Conservation (phyloP, 1,140 invertebrate genomes). For the Lasioglossum baleicum region DNA sequence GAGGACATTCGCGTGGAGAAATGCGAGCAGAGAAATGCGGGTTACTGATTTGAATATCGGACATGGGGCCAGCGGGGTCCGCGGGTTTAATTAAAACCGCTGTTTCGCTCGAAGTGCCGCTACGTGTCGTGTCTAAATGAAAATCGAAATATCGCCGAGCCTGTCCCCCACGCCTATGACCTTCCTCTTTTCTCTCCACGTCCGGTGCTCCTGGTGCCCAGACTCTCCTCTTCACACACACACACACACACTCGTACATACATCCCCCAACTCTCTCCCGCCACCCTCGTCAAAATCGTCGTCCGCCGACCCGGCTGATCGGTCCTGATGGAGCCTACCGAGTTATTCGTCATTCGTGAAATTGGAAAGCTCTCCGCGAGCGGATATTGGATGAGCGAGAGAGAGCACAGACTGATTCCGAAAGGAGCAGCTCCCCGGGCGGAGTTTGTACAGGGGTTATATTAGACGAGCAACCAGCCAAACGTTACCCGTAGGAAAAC, state of each 20-base stretch:
- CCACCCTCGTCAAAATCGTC: constrained; percentile 30
- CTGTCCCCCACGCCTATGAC: not conserved
- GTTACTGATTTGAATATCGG: constrained; percentile 58
- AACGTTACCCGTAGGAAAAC: not conserved
- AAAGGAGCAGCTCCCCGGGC: constrained; percentile 18
- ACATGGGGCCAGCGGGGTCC: constrained; percentile 55
- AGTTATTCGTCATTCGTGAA: constrained; percentile 52
- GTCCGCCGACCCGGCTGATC: constrained; percentile 12
- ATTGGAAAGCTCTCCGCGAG: constrained; percentile 46
- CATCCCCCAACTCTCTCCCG: too few relatives aligned
- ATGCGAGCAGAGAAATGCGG: constrained; percentile 24
- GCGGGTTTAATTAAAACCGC: constrained; percentile 76
- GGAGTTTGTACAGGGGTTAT: not conserved
- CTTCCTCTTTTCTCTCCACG: not conserved
- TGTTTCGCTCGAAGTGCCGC: constrained; percentile 60
- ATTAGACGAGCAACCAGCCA: constrained; percentile 12
- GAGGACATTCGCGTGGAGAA: not conserved
- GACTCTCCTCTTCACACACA: too few relatives aligned
- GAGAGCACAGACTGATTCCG: constrained; percentile 17
- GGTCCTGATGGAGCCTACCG: constrained; percentile 31
- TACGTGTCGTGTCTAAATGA: constrained; percentile 69
- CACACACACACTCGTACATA: too few relatives aligned
- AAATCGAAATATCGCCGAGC: constrained; percentile 42
- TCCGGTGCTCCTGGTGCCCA: too few relatives aligned
- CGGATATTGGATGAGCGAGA: constrained; percentile 41